Base-by-base conservation (phyloP, 1,140 invertebrate species). In the Choristoneura fumiferana region DNA sequence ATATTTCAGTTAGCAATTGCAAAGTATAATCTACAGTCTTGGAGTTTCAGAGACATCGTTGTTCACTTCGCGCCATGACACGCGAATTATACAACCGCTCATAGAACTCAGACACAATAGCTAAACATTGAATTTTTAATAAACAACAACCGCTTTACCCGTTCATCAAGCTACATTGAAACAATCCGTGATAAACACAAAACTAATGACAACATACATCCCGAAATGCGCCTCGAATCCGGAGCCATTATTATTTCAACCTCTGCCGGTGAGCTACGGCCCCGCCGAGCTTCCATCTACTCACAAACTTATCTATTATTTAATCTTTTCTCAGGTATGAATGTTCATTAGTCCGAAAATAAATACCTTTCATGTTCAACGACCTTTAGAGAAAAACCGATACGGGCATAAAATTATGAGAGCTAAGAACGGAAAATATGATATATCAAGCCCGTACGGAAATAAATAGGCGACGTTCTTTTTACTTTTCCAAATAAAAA, bases 311-410 rank as follows among this genome's bases (percentile, higher is more conserved):
- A 84, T 84, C 75, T 81, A 73, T 82, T 76, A 84, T 84, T 82
- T 74, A 81, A 67, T 64, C 71, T 81, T 81, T 81, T 76, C 81
- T 82, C 79, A 76, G 77, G 76, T 84, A 78, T 76, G 78, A 75
- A 81, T 78, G 78, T 78, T 84, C 76, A 81, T 84, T 79, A 79
- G 76, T 70, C 65, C 66, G 71, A 73, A 77, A 78, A 82, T 82
- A 80, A 81, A 75, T 79, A 73, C 67, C 57, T 73, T 61, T 76
- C 62, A 62, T 75, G 80, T 76, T 71, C 69, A 69, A 43, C 67
- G 76, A 78, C 81, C 76, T 79, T 73, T 73, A n/a, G 2, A 29
- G 43, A 49, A 49, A 49, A 49, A 49, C 18, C 9, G 43, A 13
- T 40, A 40, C 9, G 15, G 14, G 39, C 15, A 43, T 18, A 43